These are phyloP conservation scores for Oreochromis grahami DNA, from an alignment of 2,797 vertebrate genomes.

Conservation along the genomic window DNA sequence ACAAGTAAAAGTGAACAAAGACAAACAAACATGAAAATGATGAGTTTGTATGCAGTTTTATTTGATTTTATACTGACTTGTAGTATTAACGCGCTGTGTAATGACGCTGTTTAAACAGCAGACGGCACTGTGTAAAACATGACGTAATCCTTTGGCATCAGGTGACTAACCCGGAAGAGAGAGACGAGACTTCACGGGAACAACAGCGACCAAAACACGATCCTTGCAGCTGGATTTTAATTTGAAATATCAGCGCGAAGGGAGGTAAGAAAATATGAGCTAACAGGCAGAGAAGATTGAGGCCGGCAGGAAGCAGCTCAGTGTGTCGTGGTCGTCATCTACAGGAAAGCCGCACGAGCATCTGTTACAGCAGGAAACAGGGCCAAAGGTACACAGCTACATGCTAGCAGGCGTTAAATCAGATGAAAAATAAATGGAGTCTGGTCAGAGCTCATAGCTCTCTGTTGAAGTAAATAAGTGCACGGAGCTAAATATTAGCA, in stretches of 20 bases:
- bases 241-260: slow-evolving; percentile 15
- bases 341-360: not conserved
- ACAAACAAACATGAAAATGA: not conserved
- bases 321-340: not conserved
- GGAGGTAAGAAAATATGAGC: slow-evolving; percentile 33
- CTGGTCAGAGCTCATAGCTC: not conserved
- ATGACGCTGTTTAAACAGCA: not conserved
- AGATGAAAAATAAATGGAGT: not conserved
- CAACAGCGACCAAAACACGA: not conserved
- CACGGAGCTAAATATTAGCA: not conserved
- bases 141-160: slow-evolving; percentile 26
- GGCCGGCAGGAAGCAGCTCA: not conserved
- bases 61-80: not conserved
- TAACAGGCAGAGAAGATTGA: not conserved
- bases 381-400: not conserved
- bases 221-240: not conserved
- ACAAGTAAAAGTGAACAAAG: not conserved
- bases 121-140: not conserved
- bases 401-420: too few relatives aligned
- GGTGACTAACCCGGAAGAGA: slow-evolving; percentile 55
- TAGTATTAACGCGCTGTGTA: not conserved
- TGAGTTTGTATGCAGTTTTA: not conserved
- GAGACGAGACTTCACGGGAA: not conserved
- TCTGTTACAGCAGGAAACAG: not conserved
- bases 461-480: not conserved